Conservation (phyloP, 2,113 vertebrate species). For the Pipra filicauda region DNA sequence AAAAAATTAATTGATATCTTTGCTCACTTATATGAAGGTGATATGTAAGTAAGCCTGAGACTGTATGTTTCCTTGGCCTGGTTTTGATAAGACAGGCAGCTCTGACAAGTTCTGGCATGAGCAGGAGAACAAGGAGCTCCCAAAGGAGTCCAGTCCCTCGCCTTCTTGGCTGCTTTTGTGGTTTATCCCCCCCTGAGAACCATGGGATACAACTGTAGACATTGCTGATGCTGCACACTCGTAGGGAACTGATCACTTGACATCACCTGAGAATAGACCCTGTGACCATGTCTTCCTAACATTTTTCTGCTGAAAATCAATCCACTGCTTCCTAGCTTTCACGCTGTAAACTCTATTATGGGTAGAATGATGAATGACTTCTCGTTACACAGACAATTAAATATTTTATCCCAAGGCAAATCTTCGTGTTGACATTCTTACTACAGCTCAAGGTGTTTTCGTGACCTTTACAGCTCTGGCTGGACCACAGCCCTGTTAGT, state of each 20-base stretch:
- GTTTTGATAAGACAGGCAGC: background rate
- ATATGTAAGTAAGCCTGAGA: background rate
- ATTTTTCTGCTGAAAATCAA: background rate
- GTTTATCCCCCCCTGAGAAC: background rate
- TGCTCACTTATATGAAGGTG: background rate
- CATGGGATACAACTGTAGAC: background rate
- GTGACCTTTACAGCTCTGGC: constrained; percentile 16
- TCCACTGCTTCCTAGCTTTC: background rate
- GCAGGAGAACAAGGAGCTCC: background rate
- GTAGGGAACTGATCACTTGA: background rate
- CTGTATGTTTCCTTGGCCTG: background rate
- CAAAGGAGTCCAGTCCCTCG: background rate
- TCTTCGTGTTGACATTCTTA: background rate
- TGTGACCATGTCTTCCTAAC: background rate
- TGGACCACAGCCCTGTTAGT: background rate
- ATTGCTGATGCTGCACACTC: background rate
- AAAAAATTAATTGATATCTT: background rate
- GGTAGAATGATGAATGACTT: background rate
- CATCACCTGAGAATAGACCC: background rate
- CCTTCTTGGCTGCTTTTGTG: background rate
- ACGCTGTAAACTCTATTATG: background rate
- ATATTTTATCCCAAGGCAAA: constrained; percentile 18
- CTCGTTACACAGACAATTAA: constrained; percentile 1
- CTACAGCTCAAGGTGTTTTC: background rate
- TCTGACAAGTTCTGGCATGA: background rate